Conservation (phyloP, 2,888 invertebrate genomes). For the Epicampocera succincta region DNA sequence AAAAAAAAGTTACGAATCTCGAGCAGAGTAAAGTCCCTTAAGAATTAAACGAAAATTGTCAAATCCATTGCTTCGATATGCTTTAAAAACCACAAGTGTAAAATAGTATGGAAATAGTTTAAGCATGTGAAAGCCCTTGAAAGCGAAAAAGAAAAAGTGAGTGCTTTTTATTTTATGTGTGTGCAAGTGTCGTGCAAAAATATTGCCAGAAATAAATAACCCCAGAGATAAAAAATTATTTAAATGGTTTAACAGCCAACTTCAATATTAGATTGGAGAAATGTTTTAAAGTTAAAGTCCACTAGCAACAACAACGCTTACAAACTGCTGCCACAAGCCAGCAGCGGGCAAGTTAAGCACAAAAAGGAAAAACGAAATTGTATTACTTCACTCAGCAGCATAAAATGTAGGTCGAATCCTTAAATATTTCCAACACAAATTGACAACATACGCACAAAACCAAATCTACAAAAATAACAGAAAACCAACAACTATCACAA, state of each 20-base stretch:
- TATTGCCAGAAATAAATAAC: slow-evolving; percentile 31
- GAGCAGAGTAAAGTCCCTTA: background rate
- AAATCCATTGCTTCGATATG: slow-evolving; percentile 6
- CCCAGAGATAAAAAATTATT: slow-evolving; percentile 13
- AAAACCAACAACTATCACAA: slow-evolving; percentile 1
- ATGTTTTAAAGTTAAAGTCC: background rate
- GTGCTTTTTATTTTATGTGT: slow-evolving; percentile 26
- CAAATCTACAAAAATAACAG: background rate
- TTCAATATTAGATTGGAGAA: background rate
- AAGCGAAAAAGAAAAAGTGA: slow-evolving; percentile 25
- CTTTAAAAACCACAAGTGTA: slow-evolving; percentile 14
- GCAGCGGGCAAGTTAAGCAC: slow-evolving; percentile 4
- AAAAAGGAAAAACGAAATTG: background rate
- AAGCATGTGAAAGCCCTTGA: slow-evolving; percentile 38
- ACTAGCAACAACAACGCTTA: background rate
- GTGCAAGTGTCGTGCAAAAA: slow-evolving; percentile 24
- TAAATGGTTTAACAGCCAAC: background rate
- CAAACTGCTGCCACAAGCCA: slow-evolving; percentile 2
- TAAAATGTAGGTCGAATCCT: slow-evolving; percentile 67
- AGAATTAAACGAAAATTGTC: slow-evolving; percentile 26
- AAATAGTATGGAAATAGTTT: slow-evolving; percentile 3
- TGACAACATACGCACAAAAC: background rate
- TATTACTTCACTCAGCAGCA: slow-evolving; percentile 5
- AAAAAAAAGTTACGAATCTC: slow-evolving; percentile 43
- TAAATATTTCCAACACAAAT: slow-evolving; percentile 33